Conservation (phyloP, 2,113 vertebrate genomes). For the Anas platyrhynchos region DNA sequence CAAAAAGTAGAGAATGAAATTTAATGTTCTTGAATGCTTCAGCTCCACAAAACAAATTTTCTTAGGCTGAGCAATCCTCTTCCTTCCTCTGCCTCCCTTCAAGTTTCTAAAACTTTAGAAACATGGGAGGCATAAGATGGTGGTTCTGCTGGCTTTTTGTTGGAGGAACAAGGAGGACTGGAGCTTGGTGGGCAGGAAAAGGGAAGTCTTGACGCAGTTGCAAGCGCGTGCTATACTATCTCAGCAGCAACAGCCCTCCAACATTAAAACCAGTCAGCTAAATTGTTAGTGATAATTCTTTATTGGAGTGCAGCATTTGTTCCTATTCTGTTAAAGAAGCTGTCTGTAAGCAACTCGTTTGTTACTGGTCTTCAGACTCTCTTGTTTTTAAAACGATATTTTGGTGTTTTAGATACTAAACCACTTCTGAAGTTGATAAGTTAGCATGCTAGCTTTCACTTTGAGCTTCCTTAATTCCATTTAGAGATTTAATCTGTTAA, state of each 20-base stretch:
- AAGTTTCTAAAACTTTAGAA: background rate
- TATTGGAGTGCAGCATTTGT: accelerated
- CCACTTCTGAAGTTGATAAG: accelerated
- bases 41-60: background rate
- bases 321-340: background rate
- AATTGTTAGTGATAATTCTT: background rate
- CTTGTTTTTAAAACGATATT: accelerated
- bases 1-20: background rate
- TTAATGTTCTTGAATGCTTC: background rate
- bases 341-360: accelerated
- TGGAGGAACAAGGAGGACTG: background rate
- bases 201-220: background rate
- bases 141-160: background rate
- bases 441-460: background rate
- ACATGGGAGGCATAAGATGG: background rate
- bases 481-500: background rate
- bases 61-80: background rate
- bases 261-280: too few species aligned
- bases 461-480: background rate
- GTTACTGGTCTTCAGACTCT: background rate
- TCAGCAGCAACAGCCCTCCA: background rate
- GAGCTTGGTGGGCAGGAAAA: background rate
- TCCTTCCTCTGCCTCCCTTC: background rate
- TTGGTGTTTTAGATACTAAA: background rate
- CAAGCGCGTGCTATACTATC: accelerated